Evolutionary conservation across 2,888 invertebrate genomes (phyloP).

Genomic region (Xestia ashworthii): DNA sequence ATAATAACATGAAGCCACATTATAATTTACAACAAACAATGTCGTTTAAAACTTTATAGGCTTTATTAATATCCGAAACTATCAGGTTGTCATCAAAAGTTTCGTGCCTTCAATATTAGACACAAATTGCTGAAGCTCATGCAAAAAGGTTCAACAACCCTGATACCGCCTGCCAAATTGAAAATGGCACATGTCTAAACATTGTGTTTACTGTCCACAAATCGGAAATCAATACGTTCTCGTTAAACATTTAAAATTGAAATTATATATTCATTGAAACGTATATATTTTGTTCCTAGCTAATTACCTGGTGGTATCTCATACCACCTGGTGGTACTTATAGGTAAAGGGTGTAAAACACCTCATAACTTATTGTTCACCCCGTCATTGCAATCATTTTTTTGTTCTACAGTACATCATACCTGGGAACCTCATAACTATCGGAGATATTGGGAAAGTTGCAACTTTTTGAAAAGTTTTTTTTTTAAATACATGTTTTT

Average conservation of each 20-base stretch:
- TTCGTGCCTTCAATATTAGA: conserved; percentile 59
- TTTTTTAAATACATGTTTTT: too few species aligned
- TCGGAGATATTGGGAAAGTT: too few species aligned
- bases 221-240: not conserved
- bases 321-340: not conserved
- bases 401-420: too few species aligned
- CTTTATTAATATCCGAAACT: conserved; percentile 59
- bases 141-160: conserved; percentile 74
- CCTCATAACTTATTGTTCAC: too few species aligned
- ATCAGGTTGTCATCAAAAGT: conserved; percentile 67
- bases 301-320: not conserved
- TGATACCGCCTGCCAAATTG: conserved; percentile 60
- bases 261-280: too few species aligned
- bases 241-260: not conserved
- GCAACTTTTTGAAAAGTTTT: too few species aligned
- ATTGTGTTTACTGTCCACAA: not conserved
- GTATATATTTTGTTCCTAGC: not conserved
- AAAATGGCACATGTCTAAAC: conserved; percentile 30
- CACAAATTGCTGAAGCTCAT: conserved; percentile 46
- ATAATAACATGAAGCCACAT: conserved; percentile 24
- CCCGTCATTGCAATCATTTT: too few species aligned
- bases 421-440: too few species aligned
- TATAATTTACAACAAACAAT: conserved; percentile 42
- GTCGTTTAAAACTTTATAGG: conserved; percentile 48
- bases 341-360: too few species aligned